A percentile compares a stretch with the other conserved stretches of the same genome.
Conservation (phyloP, 2,888 invertebrate genomes). For the Tinea pellionella region DNA sequence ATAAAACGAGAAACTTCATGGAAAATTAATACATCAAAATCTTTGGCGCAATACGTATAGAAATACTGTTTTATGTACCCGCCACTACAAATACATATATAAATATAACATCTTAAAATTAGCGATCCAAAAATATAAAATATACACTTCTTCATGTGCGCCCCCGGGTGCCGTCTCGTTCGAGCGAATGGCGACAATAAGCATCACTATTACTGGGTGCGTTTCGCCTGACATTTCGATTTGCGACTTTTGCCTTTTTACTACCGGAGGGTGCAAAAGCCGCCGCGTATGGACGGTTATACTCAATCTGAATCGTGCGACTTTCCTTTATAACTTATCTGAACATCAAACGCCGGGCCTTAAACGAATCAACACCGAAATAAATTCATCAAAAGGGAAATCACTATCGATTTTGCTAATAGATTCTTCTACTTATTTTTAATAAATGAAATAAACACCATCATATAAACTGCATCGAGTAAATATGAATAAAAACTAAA, state of each 20-base stretch:
- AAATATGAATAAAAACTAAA: too few relatives aligned
- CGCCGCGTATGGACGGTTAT: conserved; percentile 66
- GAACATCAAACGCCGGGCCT: conserved; percentile 4
- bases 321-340: conserved; percentile 17
- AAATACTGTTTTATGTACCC: conserved; percentile 63
- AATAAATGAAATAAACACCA: too few relatives aligned
- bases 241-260: conserved; percentile 44
- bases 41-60: conserved; percentile 65
- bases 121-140: conserved; percentile 71
- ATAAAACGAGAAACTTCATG: conserved; percentile 51
- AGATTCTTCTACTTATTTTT: too few relatives aligned
- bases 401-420: too few relatives aligned
- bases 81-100: conserved; percentile 70
- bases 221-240: conserved; percentile 1
- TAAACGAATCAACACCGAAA: background rate
- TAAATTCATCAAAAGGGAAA: background rate
- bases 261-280: conserved; percentile 59
- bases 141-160: conserved; percentile 61
- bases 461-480: too few relatives aligned
- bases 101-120: conserved; percentile 71
- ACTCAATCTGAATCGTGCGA: conserved; percentile 59
- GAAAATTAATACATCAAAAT: conserved; percentile 68
- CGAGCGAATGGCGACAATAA: conserved; percentile 36
- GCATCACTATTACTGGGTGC: conserved; percentile 20
- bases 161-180: conserved; percentile 48